These are phyloP conservation scores for Oryctolagus cuniculus DNA, from an alignment of 2,113 vertebrate species.

Conservation along the genomic window mOryCun1.1 NC_091437.1:50706001-50706500, in stretches of 20 bases:
- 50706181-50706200: no score
- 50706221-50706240: no score
- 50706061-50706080: neutral
- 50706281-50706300: no score
- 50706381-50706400: no score
- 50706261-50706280: no score
- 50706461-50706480: neutral
- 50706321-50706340: neutral
- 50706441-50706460: neutral
- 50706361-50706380: neutral
- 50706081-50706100: no score
- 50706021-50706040: neutral
- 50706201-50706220: no score
- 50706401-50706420: neutral
- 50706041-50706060: neutral
- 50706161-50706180: no score
- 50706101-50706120: no score
- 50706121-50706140: no score
- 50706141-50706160: no score
- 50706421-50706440: neutral
- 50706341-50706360: neutral
- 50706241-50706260: no score
- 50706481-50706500: slow-evolving; percentile 7
- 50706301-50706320: neutral
- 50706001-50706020: neutral